These are phyloP conservation scores for Macrosteles quadrilineatus DNA, from an alignment of 1,140 invertebrate species.

Conservation along the genomic window DNA sequence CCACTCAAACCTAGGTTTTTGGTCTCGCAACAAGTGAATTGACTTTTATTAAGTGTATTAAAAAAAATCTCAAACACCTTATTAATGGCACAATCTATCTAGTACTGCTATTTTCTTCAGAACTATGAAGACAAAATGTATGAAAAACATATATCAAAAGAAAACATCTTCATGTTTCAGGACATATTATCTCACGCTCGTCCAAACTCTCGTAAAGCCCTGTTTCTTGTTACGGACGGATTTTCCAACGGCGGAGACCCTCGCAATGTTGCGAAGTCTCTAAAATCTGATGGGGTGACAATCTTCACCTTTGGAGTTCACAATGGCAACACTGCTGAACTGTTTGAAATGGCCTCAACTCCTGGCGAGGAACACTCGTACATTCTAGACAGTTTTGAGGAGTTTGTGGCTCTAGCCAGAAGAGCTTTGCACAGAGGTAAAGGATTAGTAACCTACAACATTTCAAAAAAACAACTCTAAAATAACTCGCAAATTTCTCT, in stretches of 20 bases:
- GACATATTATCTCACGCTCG: slow-evolving; percentile 42
- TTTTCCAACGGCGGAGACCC: slow-evolving; percentile 74
- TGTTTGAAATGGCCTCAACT: slow-evolving; percentile 65
- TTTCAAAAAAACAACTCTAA: too few species aligned
- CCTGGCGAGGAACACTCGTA: slow-evolving; percentile 67
- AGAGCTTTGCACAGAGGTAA: slow-evolving; percentile 68
- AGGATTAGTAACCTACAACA: too few species aligned
- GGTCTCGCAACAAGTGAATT: too few species aligned
- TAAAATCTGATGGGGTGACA: slow-evolving; percentile 56
- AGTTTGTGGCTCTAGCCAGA: slow-evolving; percentile 70
- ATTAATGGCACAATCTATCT: too few species aligned
- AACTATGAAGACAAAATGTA: too few species aligned
- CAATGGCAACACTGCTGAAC: slow-evolving; percentile 66
- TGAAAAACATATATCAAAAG: too few species aligned
- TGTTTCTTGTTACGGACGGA: slow-evolving; percentile 72
- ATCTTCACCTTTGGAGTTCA: slow-evolving; percentile 72
- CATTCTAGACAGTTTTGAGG: slow-evolving; percentile 68
- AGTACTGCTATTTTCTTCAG: too few species aligned
- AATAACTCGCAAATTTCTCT: too few species aligned
- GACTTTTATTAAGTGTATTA: too few species aligned
- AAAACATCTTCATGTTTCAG: slow-evolving; percentile 28
- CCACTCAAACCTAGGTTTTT: too few species aligned
- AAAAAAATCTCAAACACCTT: too few species aligned
- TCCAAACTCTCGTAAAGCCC: slow-evolving; percentile 57
- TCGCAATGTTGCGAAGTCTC: slow-evolving; percentile 55